Conservation (phyloP, 2,888 invertebrate species). For the Dryobotodes eremita region DNA sequence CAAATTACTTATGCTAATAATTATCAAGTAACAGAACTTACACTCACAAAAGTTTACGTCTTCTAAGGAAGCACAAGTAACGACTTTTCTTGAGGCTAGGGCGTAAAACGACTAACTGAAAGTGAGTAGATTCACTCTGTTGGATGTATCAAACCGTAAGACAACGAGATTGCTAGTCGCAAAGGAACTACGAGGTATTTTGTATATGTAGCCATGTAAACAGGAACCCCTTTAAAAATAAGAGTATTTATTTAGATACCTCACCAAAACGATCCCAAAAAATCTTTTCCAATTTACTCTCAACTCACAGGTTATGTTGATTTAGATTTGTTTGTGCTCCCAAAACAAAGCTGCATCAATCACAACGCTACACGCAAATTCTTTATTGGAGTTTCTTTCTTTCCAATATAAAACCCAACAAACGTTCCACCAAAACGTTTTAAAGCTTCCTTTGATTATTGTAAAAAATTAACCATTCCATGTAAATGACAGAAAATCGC, state of each 20-base stretch:
- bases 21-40: conserved; percentile 20
- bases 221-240: background rate
- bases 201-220: conserved; percentile 6
- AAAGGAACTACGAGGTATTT: background rate
- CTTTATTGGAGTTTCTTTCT: background rate
- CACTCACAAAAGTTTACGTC: conserved; percentile 10
- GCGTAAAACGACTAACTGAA: conserved; percentile 14
- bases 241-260: conserved; percentile 4
- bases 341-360: conserved; percentile 7
- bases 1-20: conserved; percentile 41
- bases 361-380: background rate
- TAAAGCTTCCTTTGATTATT: background rate
- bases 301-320: conserved; percentile 8
- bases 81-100: background rate
- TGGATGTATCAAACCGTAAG: background rate
- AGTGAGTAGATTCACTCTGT: conserved; percentile 1
- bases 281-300: conserved; percentile 32
- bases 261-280: conserved; percentile 6
- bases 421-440: background rate
- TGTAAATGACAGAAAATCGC: background rate
- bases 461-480: background rate
- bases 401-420: background rate
- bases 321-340: conserved; percentile 15
- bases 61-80: background rate
- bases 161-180: background rate